Percentiles rank a stretch among this genome's conserved stretches.
These are phyloP conservation scores for Chromoteleia sp. DNA, from an alignment of 2,888 invertebrate species.

Conservation along the genomic window DNA sequence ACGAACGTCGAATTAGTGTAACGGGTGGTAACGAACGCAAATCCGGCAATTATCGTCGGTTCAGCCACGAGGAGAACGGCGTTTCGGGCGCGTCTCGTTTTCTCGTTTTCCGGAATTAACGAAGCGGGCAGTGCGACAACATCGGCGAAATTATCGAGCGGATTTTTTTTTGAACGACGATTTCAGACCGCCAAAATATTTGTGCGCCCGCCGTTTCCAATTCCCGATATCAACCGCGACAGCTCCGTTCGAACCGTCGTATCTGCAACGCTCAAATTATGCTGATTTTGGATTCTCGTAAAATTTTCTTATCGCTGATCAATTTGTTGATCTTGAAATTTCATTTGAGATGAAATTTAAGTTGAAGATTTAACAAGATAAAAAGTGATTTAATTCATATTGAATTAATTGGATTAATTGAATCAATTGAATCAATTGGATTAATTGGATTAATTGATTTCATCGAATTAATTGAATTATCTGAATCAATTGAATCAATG, in stretches of 20 bases:
- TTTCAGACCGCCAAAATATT: conserved; percentile 32
- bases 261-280: no score
- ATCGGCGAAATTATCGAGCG: conserved; percentile 49
- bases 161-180: conserved; percentile 39
- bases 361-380: no score
- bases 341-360: no score
- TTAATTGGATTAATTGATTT: no score
- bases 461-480: no score
- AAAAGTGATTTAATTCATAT: no score
- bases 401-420: no score
- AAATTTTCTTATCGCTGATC: no score
- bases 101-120: conserved; percentile 61
- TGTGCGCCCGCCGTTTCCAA: conserved; percentile 6
- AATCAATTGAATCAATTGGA: no score
- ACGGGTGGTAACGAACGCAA: conserved; percentile 68
- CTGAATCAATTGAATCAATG: no score
- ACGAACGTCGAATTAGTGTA: conserved; percentile 63
- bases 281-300: no score
- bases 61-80: conserved; percentile 58
- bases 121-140: conserved; percentile 56
- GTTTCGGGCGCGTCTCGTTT: conserved; percentile 46
- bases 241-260: neutral
- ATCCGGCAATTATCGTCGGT: conserved; percentile 69
- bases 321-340: no score
- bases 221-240: neutral